Percentiles rank a stretch among this genome's conserved stretches.
Conservation (phyloP, 2,797 vertebrate genomes). For the Notolabrus celidotus region DNA sequence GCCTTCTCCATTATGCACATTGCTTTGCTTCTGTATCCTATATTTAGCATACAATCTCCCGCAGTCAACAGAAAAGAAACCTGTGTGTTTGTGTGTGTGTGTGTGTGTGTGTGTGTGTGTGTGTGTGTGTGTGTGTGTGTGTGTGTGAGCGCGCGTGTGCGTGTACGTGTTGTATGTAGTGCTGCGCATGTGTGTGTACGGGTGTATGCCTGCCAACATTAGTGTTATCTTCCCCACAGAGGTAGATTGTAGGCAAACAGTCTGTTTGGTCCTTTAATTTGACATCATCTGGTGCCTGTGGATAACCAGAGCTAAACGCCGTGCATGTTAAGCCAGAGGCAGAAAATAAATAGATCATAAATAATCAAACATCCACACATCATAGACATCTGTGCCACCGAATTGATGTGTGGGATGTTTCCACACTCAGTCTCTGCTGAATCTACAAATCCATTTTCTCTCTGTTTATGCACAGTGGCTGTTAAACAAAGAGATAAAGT, state of each 20-base stretch:
- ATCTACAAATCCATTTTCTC: neutral
- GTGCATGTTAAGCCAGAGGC: slow-evolving; percentile 42
- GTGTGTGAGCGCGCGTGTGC: no score
- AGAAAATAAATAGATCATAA: slow-evolving; percentile 62
- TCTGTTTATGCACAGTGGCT: slow-evolving; percentile 8
- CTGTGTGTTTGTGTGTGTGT: neutral
- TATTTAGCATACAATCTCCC: slow-evolving; percentile 38
- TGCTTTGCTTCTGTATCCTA: slow-evolving; percentile 1
- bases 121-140: slow-evolving; percentile 1
- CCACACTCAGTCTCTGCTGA: slow-evolving; percentile 14
- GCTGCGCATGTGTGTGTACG: neutral
- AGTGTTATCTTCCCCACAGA: slow-evolving; percentile 27
- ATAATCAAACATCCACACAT: slow-evolving; percentile 47
- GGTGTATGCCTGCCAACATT: neutral
- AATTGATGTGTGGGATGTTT: slow-evolving; percentile 32
- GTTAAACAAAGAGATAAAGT: slow-evolving; percentile 28
- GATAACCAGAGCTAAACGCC: slow-evolving; percentile 42
- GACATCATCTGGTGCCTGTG: slow-evolving; percentile 37
- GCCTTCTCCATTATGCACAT: slow-evolving; percentile 27
- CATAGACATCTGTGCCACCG: slow-evolving; percentile 31
- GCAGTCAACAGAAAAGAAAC: slow-evolving; percentile 18
- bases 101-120: neutral
- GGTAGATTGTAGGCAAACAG: slow-evolving; percentile 30
- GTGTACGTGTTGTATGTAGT: neutral
- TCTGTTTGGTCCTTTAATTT: slow-evolving; percentile 41